Percentiles rank a stretch among this genome's conserved stretches.
These are phyloP conservation scores for Gadopsis bispinosus DNA, from an alignment of 2,797 vertebrate genomes.

Conservation along the genomic window DNA sequence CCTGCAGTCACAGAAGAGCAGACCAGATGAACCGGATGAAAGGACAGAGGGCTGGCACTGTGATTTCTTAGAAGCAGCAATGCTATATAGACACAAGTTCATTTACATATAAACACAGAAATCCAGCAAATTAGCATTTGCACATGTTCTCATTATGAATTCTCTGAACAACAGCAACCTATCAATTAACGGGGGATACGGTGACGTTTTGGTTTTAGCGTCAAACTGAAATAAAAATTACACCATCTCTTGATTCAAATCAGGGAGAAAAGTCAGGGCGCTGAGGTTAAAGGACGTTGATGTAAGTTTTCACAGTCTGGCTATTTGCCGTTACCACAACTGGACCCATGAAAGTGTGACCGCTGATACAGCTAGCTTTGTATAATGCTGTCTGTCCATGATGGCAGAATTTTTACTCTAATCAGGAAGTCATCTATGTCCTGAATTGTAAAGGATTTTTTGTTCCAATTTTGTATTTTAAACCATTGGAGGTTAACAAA, in stretches of 20 bases:
- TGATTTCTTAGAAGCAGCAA: not conserved
- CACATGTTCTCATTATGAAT: slow-evolving; percentile 30
- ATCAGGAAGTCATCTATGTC: not conserved
- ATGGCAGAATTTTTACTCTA: not conserved
- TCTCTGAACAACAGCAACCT: slow-evolving; percentile 8
- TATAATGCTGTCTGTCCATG: too few species aligned
- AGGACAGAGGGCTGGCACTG: not conserved
- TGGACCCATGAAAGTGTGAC: too few species aligned
- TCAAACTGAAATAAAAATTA: too few species aligned
- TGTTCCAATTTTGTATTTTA: not conserved
- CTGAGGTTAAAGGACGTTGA: too few species aligned
- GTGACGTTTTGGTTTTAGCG: not conserved
- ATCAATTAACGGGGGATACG: not conserved
- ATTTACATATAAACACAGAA: slow-evolving; percentile 49
- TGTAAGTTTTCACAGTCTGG: too few species aligned
- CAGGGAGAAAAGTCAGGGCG: too few species aligned
- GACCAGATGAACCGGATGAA: not conserved
- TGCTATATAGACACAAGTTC: not conserved
- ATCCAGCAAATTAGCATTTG: slow-evolving; percentile 25
- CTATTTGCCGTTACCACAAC: too few species aligned
- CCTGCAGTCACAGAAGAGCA: not conserved
- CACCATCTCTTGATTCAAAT: too few species aligned
- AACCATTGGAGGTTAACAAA: not conserved
- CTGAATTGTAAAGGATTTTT: not conserved
- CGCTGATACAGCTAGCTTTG: too few species aligned